These are phyloP conservation scores for Synergus laeviventris DNA, from an alignment of 2,888 invertebrate genomes.

Conservation along the genomic window DNA sequence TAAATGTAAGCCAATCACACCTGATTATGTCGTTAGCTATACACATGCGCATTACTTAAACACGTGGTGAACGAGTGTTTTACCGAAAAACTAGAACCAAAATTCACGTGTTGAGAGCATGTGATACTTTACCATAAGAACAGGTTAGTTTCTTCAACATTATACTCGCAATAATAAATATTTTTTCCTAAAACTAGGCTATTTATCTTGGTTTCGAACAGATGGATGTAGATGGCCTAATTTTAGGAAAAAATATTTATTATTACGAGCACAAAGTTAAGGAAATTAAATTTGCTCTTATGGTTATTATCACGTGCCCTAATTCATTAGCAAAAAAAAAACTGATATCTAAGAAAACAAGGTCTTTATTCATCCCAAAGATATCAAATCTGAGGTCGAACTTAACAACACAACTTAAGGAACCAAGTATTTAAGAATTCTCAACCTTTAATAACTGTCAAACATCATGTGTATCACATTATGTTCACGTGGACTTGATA, in stretches of 20 bases:
- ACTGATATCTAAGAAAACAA: neutral
- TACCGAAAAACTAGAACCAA: neutral
- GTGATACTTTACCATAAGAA: too few species aligned
- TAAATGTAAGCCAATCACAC: neutral
- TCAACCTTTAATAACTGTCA: neutral
- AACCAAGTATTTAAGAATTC: neutral
- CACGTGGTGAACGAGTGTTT: neutral
- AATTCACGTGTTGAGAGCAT: neutral
- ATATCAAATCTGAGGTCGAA: neutral
- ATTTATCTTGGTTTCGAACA: too few species aligned
- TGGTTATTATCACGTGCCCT: too few species aligned
- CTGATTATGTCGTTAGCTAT: neutral
- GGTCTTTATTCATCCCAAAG: neutral
- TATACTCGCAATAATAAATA: too few species aligned
- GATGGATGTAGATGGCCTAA: too few species aligned
- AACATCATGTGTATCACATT: neutral
- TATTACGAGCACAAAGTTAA: too few species aligned
- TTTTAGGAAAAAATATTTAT: too few species aligned
- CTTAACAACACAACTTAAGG: neutral
- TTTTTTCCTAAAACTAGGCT: too few species aligned
- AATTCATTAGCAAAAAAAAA: neutral
- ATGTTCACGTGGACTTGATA: conserved; percentile 12
- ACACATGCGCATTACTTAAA: neutral
- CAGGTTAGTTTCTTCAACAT: too few species aligned
- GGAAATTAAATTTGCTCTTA: too few species aligned